Base-by-base conservation (phyloP, 2,797 vertebrate species). In the Gastrophryne carolinensis region DNA sequence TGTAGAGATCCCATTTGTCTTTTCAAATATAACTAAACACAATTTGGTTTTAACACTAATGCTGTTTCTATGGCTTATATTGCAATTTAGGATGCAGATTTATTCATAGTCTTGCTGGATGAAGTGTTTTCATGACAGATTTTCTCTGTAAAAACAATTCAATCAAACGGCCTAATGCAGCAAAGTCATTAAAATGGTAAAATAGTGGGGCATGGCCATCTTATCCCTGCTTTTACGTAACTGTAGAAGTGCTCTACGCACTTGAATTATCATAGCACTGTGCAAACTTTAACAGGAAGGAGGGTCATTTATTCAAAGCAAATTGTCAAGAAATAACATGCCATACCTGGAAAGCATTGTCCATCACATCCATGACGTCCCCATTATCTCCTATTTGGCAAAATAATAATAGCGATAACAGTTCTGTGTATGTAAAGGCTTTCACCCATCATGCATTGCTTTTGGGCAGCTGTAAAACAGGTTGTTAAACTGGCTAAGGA, bases 11-110 rank as follows among this genome's bases (percentile, higher is more conserved):
- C 5, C 8, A 7, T 5, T 17, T 13, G 3, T 4, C n/a, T 17
- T 44, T n/a, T 7, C 1, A 44, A 44, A 44, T 17, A 7, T 44
- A 44, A 44, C 39, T 44, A 24, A 26, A 26, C 5, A 64, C 47
- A 5, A 34, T 70, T 35, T 57, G 44, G 24, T 5, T 11, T 12
- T 37, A 56, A 30, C 15, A 57, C 7, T 8, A 56, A 27, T 23
- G 29, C 19, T 54, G 26, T 34, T 56, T 41, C n/a, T 35, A 15
- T 24, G 27, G 29, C 49, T 63, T 49, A 10, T 49, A 49, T 69
- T 10, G n/a, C 29, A 49, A 69, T 69, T 37, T 13, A 27, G 5
- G 44, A 70, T 57, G 52, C 35, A 44, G 37, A 70, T 70, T 30
- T 44, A 57, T 70, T 52, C 50, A 66, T 34, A 65, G 17, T 63